Percentiles rank a stretch among this genome's conserved stretches.
Conservation (phyloP, 2,113 vertebrate species). For the Ahaetulla prasina region DNA sequence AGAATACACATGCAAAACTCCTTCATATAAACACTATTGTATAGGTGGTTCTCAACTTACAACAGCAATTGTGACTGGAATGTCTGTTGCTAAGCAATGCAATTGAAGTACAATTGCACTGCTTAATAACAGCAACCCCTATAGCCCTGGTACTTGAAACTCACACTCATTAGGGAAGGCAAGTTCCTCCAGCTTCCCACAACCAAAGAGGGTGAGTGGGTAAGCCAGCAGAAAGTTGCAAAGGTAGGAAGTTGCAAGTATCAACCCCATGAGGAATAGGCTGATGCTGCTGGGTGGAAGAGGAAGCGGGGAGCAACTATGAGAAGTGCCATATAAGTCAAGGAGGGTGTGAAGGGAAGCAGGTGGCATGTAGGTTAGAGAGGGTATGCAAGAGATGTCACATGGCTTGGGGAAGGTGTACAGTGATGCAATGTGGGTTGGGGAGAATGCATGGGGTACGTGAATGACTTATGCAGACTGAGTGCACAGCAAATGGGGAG, state of each 20-base stretch:
- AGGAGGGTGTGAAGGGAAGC: background rate
- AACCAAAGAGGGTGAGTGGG: background rate
- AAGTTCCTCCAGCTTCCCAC: background rate
- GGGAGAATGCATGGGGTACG: background rate
- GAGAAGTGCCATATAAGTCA: background rate
- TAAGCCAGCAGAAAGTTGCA: background rate
- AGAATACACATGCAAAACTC: background rate
- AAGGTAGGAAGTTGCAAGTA: background rate
- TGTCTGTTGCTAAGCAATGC: background rate
- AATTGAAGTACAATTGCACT: background rate
- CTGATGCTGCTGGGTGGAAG: background rate
- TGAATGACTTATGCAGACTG: background rate
- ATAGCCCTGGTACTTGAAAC: background rate
- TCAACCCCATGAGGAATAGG: background rate
- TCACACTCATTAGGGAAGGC: background rate
- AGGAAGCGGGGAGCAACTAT: background rate
- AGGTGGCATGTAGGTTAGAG: too few species aligned
- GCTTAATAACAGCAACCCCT: background rate
- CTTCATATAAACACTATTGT: background rate
- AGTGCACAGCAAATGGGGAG: background rate
- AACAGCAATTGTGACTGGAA: background rate
- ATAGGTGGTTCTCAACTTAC: background rate
- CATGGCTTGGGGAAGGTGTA: background rate
- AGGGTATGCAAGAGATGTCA: background rate
- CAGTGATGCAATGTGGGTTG: background rate